These are phyloP conservation scores for Heliconius sara DNA, from an alignment of 2,888 invertebrate species.

Conservation along the genomic window DNA sequence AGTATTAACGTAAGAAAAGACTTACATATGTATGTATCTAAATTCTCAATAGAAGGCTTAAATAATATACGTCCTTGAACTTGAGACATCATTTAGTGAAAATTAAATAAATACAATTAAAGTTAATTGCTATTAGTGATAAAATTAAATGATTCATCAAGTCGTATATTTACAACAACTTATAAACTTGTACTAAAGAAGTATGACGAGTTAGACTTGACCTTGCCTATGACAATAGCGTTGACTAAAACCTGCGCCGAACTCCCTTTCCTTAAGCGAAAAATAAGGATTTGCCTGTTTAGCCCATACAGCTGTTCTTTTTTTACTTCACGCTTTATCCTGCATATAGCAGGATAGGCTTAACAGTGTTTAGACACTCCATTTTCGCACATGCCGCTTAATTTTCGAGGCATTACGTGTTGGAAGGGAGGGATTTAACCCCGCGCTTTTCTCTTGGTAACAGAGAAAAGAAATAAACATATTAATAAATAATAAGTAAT, in stretches of 20 bases:
- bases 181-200: not conserved
- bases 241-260: slow-evolving; percentile 16
- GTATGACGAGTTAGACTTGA: slow-evolving; percentile 21
- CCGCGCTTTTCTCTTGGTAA: too few relatives aligned
- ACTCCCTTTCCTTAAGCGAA: slow-evolving; percentile 6
- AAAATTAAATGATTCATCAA: not conserved
- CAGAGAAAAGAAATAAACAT: too few relatives aligned
- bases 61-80: not conserved
- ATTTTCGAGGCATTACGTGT: too few relatives aligned
- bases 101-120: not conserved
- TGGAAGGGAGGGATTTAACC: too few relatives aligned
- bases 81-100: not conserved
- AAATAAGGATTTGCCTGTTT: slow-evolving; percentile 1
- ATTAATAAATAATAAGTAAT: too few relatives aligned
- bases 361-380: too few relatives aligned
- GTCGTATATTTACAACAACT: not conserved
- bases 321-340: too few relatives aligned
- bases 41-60: not conserved
- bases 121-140: not conserved
- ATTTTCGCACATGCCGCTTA: too few relatives aligned
- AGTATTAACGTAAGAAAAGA: not conserved
- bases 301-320: not conserved
- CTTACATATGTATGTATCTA: not conserved
- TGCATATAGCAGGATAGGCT: too few relatives aligned
- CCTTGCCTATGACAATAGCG: slow-evolving; percentile 35